A percentile compares a stretch with the other conserved stretches of the same genome.
These are phyloP conservation scores for Enhydra lutris DNA, from an alignment of 2,113 vertebrate genomes.

Conservation along the genomic window DNA sequence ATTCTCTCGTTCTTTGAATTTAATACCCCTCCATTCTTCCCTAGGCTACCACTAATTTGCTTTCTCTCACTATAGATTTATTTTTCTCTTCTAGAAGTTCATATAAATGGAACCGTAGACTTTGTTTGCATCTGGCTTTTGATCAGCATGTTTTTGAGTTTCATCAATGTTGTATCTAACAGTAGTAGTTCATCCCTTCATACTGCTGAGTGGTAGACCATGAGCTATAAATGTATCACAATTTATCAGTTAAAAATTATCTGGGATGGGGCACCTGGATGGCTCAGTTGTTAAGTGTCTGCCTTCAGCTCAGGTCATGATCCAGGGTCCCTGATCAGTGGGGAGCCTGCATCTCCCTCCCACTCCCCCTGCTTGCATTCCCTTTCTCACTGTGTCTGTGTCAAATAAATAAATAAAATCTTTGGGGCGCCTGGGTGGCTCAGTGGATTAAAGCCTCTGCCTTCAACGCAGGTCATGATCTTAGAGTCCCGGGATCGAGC, in stretches of 20 bases:
- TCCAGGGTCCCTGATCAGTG: too few species aligned
- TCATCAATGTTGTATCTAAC: not conserved
- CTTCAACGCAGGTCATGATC: too few species aligned
- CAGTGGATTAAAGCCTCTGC: too few species aligned
- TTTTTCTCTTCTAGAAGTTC: not conserved
- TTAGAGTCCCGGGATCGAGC: too few species aligned
- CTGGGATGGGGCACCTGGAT: not conserved
- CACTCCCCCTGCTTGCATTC: too few species aligned
- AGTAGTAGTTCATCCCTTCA: not conserved
- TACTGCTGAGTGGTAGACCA: not conserved
- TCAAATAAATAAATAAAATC: too few species aligned
- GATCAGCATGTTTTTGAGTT: not conserved
- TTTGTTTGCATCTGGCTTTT: not conserved
- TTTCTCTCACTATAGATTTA: not conserved
- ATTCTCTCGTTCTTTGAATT: not conserved
- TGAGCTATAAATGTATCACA: not conserved
- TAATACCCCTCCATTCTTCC: not conserved
- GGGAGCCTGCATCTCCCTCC: too few species aligned
- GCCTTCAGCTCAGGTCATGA: too few species aligned
- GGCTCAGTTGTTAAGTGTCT: too few species aligned
- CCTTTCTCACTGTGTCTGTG: too few species aligned
- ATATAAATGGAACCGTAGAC: not conserved
- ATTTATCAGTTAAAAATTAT: conserved; percentile 7
- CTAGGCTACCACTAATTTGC: not conserved
- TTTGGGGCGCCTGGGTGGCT: too few species aligned